These are phyloP conservation scores for Eptatretus burgeri DNA, from an alignment of 2,113 vertebrate species.

Conservation along the genomic window DNA sequence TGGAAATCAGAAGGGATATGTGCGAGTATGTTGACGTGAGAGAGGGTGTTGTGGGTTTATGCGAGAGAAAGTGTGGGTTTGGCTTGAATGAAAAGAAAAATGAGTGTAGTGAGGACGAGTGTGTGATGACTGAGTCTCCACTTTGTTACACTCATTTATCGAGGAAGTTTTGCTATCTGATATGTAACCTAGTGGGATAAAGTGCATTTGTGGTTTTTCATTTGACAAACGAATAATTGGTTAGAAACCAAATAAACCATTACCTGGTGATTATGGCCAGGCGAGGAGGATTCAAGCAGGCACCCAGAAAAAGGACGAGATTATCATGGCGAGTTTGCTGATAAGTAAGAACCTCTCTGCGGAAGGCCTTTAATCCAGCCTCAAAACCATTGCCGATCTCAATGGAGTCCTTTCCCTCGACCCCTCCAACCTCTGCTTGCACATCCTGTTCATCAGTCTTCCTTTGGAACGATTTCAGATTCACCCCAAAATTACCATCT, in stretches of 20 bases:
- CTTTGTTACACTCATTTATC: background rate
- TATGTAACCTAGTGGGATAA: background rate
- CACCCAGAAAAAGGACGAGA: conserved; percentile 94
- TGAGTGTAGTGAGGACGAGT: background rate
- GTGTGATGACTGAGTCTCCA: background rate
- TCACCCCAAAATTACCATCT: too few species aligned
- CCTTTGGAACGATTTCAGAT: too few species aligned
- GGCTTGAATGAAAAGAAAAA: background rate
- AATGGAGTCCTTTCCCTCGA: too few species aligned
- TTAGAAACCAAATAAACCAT: conserved; percentile 9
- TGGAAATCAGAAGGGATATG: conserved; percentile 16
- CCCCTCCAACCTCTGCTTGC: too few species aligned
- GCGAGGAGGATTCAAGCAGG: conserved; percentile 90
- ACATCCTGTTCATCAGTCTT: too few species aligned
- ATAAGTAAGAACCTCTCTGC: conserved; percentile 91
- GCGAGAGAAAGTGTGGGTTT: background rate
- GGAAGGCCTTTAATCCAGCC: conserved; percentile 88
- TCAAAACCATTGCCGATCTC: conserved; percentile 14
- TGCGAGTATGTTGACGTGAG: background rate
- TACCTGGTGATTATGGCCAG: conserved; percentile 99
- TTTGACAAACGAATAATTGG: background rate
- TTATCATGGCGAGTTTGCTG: conserved; percentile 87
- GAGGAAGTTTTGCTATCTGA: conserved; percentile 4
- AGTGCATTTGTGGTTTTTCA: background rate
- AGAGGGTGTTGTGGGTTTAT: background rate